Base-by-base conservation (phyloP, 1,140 invertebrate genomes). In the Drosophila obscura region DNA sequence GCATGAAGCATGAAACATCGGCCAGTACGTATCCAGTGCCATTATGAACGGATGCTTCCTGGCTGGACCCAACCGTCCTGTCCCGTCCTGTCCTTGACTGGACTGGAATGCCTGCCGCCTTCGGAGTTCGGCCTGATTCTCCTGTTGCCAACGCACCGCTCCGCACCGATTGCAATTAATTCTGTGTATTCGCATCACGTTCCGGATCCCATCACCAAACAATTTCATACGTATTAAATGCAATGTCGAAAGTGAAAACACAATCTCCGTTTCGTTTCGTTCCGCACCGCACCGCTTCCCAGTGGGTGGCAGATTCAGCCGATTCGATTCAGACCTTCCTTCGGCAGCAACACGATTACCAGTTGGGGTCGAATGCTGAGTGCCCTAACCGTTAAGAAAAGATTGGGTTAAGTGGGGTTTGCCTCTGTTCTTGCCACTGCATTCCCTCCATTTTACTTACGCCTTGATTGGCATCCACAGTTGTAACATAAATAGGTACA, bases 171-270 rank as follows among this genome's bases (percentile, higher is more conserved):
- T 74, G 82, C 81, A 84, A 84, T 84, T 85, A 84, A 85, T 85
- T 81, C 77, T 63, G 58, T 67, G 77, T 88, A 87, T 87, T 88
- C 83, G 57, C 71, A 89, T 87, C 83, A 87, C 83, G 83, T 87
- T 60, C 66, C 57, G 58, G 76, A 90, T 84, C 68, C 83, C 80
- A 87, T 87, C 83, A 84, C 85, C 80, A 84, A 89, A 87, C 83
- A 80, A 87, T 89, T 87, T 87, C 84, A 88, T 90, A 83, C 83
- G 83, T 87, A 87, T 87, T 87, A 89, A 74, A 87, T 82, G 79
- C 80, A 73, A 74, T 87, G 79, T 78, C 72, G 79, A 83, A 82
- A 82, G 79, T 82, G 79, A 82, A 82, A 82, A 82, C 69, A 77
- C 67, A 71, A 57, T 71, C 67, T 71, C 45, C 67, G 43, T 15